phyloP scores from a whole-genome alignment of 2,888 invertebrate species.

The Chalcosyrphus nemorum region DNA sequence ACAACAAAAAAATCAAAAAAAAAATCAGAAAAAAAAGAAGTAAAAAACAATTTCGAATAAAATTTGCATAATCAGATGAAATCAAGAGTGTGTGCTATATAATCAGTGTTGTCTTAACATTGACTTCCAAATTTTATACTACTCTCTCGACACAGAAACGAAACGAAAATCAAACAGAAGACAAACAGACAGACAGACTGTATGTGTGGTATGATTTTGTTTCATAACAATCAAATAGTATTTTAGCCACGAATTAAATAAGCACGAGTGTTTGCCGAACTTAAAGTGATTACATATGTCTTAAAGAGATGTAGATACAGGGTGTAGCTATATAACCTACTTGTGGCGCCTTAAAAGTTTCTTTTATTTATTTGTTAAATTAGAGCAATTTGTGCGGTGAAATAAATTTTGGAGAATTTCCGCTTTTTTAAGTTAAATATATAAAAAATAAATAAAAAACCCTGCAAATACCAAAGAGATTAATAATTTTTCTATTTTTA shows the following conservation, averaged over 20 bases:
- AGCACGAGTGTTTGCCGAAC: neutral
- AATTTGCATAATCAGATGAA: constrained; percentile 2
- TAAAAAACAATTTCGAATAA: neutral
- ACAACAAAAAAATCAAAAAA: no score
- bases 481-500: constrained; percentile 6
- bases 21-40: neutral
- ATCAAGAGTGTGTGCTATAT: neutral
- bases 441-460: no score
- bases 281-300: neutral
- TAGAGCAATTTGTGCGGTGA: neutral
- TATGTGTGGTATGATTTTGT: neutral
- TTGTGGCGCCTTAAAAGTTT: neutral
- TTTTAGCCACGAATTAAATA: neutral
- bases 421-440: neutral
- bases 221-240: neutral
- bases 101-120: neutral
- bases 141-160: neutral
- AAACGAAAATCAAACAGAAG: neutral
- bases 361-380: neutral
- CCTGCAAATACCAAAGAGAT: neutral
- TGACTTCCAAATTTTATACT: constrained; percentile 7
- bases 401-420: neutral
- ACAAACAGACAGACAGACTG: no score
- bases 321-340: neutral
- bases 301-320: neutral